Percentiles rank a stretch among this genome's conserved stretches.
These are phyloP conservation scores for Tipula unca DNA, from an alignment of 2,888 invertebrate species.

Conservation along the genomic window DNA sequence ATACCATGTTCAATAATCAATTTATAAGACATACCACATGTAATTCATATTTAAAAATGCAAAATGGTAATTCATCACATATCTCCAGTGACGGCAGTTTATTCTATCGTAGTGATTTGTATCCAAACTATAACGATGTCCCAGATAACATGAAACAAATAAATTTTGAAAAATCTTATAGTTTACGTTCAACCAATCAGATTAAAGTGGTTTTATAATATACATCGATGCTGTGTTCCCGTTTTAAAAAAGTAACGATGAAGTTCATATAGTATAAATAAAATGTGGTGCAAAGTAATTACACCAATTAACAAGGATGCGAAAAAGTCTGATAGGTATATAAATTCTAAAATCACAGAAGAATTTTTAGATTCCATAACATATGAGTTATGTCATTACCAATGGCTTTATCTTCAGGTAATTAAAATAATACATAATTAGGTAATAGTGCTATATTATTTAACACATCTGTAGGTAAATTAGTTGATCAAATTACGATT, in stretches of 20 bases:
- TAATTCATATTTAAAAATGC: background rate
- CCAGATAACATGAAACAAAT: background rate
- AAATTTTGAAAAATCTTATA: constrained; percentile 3
- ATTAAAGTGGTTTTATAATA: background rate
- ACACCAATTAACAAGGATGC: too few relatives aligned
- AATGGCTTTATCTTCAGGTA: constrained; percentile 56
- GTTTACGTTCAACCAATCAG: background rate
- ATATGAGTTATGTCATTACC: constrained; percentile 60
- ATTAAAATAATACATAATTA: too few relatives aligned
- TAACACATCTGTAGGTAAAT: constrained; percentile 56
- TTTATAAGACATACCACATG: constrained; percentile 36
- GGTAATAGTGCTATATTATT: too few relatives aligned
- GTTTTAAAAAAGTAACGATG: constrained; percentile 15
- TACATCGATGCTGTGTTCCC: background rate
- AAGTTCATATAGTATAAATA: too few relatives aligned
- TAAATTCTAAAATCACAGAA: constrained; percentile 45
- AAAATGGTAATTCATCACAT: background rate
- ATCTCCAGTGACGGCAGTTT: constrained; percentile 25
- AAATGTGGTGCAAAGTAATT: too few relatives aligned
- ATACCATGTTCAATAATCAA: constrained; percentile 34
- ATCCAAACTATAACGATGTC: background rate
- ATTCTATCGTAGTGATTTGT: constrained; percentile 31
- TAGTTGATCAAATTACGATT: constrained; percentile 55
- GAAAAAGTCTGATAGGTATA: background rate
- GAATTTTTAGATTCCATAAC: constrained; percentile 62